Conservation (phyloP, 2,888 invertebrate species). For the Lagria hirta region DNA sequence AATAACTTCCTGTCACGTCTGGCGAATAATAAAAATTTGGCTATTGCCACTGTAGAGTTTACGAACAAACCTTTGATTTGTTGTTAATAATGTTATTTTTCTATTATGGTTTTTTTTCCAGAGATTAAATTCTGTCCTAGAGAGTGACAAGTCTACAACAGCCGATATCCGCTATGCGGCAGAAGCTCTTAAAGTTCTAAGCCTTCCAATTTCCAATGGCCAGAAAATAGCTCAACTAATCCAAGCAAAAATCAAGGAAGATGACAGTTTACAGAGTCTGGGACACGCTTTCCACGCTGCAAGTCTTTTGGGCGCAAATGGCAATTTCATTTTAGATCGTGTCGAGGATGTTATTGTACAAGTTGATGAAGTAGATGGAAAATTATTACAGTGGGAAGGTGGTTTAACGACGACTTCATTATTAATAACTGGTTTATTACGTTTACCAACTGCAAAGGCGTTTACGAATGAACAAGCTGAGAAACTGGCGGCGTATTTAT, state of each 20-base stretch:
- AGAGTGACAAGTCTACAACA: constrained; percentile 66
- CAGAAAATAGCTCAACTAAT: constrained; percentile 72
- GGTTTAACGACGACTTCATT: constrained; percentile 77
- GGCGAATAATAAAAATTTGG: too few relatives aligned
- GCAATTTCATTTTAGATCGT: constrained; percentile 68
- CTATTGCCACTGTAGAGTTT: too few relatives aligned
- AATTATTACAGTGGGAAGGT: constrained; percentile 88
- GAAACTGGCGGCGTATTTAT: constrained; percentile 81
- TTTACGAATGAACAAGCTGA: constrained; percentile 76
- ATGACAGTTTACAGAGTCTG: constrained; percentile 73
- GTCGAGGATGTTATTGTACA: constrained; percentile 92
- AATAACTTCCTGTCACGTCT: too few relatives aligned
- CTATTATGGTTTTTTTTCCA: constrained; percentile 44
- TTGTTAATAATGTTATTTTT: too few relatives aligned
- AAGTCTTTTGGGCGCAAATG: constrained; percentile 67
- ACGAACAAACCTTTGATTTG: too few relatives aligned
- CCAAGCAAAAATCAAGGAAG: constrained; percentile 77
- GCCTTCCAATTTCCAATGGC: constrained; percentile 64
- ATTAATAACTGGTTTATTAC: constrained; percentile 58
- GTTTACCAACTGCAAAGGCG: constrained; percentile 64
- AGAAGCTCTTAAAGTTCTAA: constrained; percentile 67
- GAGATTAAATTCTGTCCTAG: constrained; percentile 61
- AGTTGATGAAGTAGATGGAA: constrained; percentile 90
- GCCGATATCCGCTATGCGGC: constrained; percentile 75
- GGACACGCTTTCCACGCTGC: constrained; percentile 84